These are phyloP conservation scores for Callimorpha dominula DNA, from an alignment of 2,888 invertebrate genomes.

Conservation along the genomic window DNA sequence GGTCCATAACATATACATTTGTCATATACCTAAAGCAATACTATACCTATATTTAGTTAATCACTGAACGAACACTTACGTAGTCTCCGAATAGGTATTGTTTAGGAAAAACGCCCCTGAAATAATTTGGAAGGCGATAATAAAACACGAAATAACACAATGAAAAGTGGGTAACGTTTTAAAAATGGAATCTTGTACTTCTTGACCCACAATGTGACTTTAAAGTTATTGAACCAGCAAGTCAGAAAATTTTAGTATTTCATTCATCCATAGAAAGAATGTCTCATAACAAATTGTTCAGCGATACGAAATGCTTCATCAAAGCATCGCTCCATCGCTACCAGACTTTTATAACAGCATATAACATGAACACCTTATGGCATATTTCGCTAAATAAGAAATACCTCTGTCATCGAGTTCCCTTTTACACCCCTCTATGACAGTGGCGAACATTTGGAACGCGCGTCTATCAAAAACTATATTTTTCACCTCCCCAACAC, in stretches of 20 bases:
- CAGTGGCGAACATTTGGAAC: constrained; percentile 54
- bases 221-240: not conserved
- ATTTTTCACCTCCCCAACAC: constrained; percentile 60
- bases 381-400: constrained; percentile 74
- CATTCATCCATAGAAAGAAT: constrained; percentile 26
- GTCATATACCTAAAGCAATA: too few relatives aligned
- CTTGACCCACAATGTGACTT: not conserved
- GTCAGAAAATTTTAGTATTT: constrained; percentile 1
- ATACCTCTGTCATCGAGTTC: constrained; percentile 67
- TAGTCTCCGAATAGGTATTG: too few relatives aligned
- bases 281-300: constrained; percentile 22
- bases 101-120: too few relatives aligned
- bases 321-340: constrained; percentile 30
- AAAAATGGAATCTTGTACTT: not conserved
- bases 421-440: constrained; percentile 63
- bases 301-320: constrained; percentile 31
- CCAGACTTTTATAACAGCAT: constrained; percentile 45
- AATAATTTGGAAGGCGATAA: too few relatives aligned
- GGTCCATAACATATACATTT: too few relatives aligned
- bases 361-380: constrained; percentile 46
- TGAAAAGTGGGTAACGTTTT: not conserved
- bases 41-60: too few relatives aligned
- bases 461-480: constrained; percentile 69
- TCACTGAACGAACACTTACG: too few relatives aligned
- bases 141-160: too few relatives aligned